Conservation (phyloP, 2,113 vertebrate genomes). For the Cacatua alba region DNA sequence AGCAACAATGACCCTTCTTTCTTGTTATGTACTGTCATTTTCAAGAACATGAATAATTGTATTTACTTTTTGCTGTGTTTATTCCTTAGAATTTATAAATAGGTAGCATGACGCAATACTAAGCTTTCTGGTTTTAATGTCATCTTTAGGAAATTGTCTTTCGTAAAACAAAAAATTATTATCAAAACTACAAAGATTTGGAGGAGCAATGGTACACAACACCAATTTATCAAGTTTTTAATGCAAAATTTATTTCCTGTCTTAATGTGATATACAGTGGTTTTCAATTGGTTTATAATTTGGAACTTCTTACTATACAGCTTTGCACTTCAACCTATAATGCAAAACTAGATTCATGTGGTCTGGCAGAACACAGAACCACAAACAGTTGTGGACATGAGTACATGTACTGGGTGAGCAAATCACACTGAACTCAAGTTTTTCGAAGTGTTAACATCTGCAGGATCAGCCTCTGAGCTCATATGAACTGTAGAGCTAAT, state of each 20-base stretch:
- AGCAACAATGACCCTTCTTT: conserved; percentile 71
- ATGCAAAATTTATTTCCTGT: neutral
- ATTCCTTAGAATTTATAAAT: conserved; percentile 73
- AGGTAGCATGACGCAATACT: conserved; percentile 41
- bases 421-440: conserved; percentile 5
- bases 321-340: neutral
- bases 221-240: neutral
- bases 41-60: conserved; percentile 73
- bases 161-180: conserved; percentile 36
- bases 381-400: neutral
- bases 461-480: neutral
- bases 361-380: neutral
- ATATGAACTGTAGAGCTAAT: neutral
- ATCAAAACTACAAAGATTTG: neutral
- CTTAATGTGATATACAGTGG: neutral
- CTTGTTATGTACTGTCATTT: conserved; percentile 71
- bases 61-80: conserved; percentile 74
- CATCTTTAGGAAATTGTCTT: conserved; percentile 47
- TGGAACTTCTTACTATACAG: neutral
- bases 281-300: neutral
- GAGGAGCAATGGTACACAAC: neutral
- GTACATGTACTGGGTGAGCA: neutral
- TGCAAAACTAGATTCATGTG: neutral
- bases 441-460: neutral
- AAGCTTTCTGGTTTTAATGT: conserved; percentile 55